Evolutionary conservation across 2,797 vertebrate species (phyloP).

Genomic region (Heliangelus exortis): DNA sequence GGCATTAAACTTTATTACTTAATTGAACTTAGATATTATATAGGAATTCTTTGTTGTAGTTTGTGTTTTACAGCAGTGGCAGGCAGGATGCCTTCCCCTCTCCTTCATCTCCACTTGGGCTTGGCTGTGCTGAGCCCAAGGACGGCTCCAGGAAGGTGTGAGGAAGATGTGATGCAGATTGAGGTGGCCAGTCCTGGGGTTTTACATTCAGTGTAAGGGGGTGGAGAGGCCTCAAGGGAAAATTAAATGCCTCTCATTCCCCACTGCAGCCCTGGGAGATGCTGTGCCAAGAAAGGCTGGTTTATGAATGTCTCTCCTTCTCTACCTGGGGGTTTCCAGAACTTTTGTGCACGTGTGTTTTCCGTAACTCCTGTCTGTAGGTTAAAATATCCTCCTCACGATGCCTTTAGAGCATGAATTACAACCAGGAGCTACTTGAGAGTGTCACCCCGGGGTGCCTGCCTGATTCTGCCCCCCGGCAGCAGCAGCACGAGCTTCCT

Average conservation of each 20-base stretch:
- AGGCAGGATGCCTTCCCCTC: background rate
- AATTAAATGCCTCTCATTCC: background rate
- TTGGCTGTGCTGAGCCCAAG: background rate
- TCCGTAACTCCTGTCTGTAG: background rate
- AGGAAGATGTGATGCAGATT: accelerated
- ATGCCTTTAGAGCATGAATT: background rate
- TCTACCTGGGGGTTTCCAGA: background rate
- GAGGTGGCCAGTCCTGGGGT: background rate
- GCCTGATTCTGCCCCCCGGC: background rate
- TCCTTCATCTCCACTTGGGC: background rate
- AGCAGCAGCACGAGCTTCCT: background rate
- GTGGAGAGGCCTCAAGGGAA: background rate
- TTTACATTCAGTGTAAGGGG: accelerated
- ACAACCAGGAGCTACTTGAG: background rate
- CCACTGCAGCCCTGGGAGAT: background rate
- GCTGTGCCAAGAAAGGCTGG: background rate
- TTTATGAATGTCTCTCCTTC: background rate
- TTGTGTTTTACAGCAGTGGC: background rate
- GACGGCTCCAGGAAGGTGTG: background rate
- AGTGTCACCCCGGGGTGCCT: background rate
- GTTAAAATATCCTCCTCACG: background rate
- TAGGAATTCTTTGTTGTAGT: background rate
- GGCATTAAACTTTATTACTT: background rate
- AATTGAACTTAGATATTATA: background rate
- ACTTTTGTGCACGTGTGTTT: background rate